Base-by-base conservation (phyloP, 2,113 vertebrate genomes). In the Ibidorhyncha struthersii region DNA sequence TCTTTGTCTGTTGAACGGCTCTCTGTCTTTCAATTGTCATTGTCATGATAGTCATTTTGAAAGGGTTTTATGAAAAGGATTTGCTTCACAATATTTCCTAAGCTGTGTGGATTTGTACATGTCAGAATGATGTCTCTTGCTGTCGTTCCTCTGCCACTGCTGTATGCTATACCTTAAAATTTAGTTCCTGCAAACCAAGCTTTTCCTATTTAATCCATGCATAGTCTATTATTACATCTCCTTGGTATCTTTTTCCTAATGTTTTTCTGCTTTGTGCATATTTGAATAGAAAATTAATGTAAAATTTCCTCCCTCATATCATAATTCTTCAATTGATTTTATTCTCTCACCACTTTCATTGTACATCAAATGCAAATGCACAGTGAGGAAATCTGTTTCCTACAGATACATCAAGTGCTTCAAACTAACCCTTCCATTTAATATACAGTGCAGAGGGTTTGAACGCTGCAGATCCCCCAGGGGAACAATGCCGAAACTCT, bases 11-110 rank as follows among this genome's bases (percentile, higher is more conserved):
- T 32, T 83, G 83, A 91, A 63, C 47, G 91, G 43, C 27, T 78
- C 8, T 82, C 92, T 84, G 77, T 93, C 95, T 96, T 96, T 93
- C 91, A 96, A 2, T 72, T 89, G 94, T 91, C 89, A 79, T 69
- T 95, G 61, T 65, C 72, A 91, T 79, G 95, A 91, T 63, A 67
- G 65, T 53, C 83, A 71, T 94, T 96, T 87, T 92, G 73, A 91
- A 97, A 95, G 61, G 41, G 38, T 87, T 96, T 95, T 93, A 89
- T 71, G 87, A 58, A 87, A 91, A 65, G n/a, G 66, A 93, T 89
- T 79, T 93, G 66, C 55, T 65, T 93, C 55, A 95, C 62, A 83
- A 36, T 58, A 92, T 95, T 52, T 90, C 30, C 29, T 86, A 96
- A 93, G 73, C 38, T 88, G 30, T 76, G 65, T 89, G 86, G 70